phyloP scores from a whole-genome alignment of 2,113 vertebrate species.

The Ammodytes marinus region DNA sequence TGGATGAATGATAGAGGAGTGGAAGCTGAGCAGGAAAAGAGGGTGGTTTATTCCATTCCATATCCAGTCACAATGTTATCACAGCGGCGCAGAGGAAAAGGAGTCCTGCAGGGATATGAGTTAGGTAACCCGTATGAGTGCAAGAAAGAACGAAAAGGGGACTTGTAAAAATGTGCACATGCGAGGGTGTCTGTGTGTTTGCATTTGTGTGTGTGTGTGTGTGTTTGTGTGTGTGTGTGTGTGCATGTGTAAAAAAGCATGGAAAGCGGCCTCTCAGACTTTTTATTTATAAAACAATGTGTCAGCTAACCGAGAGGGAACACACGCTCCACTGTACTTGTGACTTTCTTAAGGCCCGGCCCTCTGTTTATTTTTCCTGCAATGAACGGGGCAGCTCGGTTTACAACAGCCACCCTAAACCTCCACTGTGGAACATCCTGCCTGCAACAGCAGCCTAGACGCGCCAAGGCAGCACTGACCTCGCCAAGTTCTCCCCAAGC shows the following conservation, averaged over 20 bases:
- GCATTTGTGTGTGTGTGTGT: slow-evolving; percentile 14
- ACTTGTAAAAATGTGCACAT: slow-evolving; percentile 44
- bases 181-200: background rate
- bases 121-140: slow-evolving; percentile 47
- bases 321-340: slow-evolving; percentile 73
- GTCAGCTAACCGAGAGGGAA: slow-evolving; percentile 73
- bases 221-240: slow-evolving; percentile 21
- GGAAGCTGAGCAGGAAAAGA: slow-evolving; percentile 69
- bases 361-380: slow-evolving; percentile 83
- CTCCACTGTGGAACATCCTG: slow-evolving; percentile 77
- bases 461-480: slow-evolving; percentile 51
- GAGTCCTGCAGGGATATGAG: slow-evolving; percentile 67
- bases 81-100: slow-evolving; percentile 73
- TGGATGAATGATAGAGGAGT: slow-evolving; percentile 73
- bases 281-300: slow-evolving; percentile 74
- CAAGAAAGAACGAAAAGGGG: slow-evolving; percentile 37
- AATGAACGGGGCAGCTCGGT: slow-evolving; percentile 73
- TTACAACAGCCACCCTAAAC: slow-evolving; percentile 78
- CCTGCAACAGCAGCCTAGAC: slow-evolving; percentile 64
- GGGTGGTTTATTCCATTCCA: slow-evolving; percentile 75
- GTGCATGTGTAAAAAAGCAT: background rate
- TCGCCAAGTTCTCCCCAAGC: slow-evolving; percentile 50
- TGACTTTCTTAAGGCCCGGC: slow-evolving; percentile 61
- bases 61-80: slow-evolving; percentile 83
- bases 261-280: slow-evolving; percentile 61